Evolutionary conservation across 2,888 invertebrate species (phyloP).

Genomic region (Fragum sueziense): DNA sequence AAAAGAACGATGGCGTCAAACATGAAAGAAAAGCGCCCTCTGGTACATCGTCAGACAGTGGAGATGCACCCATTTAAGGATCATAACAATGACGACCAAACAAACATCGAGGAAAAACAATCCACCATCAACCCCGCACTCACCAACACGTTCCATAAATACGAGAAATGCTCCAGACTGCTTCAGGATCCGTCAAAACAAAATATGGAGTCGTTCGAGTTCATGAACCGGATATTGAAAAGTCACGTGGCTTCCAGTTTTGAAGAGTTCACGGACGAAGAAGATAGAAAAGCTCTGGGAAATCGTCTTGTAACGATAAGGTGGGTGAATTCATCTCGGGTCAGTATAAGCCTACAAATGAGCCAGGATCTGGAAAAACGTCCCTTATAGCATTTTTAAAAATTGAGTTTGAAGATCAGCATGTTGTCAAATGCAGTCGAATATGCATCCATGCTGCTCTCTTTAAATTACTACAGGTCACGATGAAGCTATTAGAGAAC

Average conservation of each 20-base stretch:
- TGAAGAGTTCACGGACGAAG: slow-evolving; percentile 13
- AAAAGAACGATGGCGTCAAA: too few species aligned
- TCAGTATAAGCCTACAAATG: too few species aligned
- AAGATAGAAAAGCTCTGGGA: slow-evolving; percentile 56
- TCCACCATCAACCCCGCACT: neutral
- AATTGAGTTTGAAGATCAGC: too few species aligned
- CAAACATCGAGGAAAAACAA: neutral
- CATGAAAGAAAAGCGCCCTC: neutral
- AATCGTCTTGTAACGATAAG: slow-evolving; percentile 52
- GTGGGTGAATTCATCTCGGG: too few species aligned
- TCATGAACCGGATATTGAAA: neutral
- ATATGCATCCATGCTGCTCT: too few species aligned
- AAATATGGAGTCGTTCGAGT: neutral
- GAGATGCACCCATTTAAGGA: slow-evolving; percentile 2
- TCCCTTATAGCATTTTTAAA: too few species aligned
- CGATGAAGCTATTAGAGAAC: too few species aligned
- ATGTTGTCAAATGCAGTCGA: too few species aligned
- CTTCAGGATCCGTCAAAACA: neutral
- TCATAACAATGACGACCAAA: neutral
- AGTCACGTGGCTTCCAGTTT: slow-evolving; percentile 6
- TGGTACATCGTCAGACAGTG: slow-evolving; percentile 7
- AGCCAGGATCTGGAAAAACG: too few species aligned
- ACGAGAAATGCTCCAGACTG: neutral
- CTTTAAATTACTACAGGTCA: too few species aligned
- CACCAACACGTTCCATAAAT: neutral